Base-by-base conservation (phyloP, 2,797 vertebrate species). In the Amazonetta brasiliensis region DNA sequence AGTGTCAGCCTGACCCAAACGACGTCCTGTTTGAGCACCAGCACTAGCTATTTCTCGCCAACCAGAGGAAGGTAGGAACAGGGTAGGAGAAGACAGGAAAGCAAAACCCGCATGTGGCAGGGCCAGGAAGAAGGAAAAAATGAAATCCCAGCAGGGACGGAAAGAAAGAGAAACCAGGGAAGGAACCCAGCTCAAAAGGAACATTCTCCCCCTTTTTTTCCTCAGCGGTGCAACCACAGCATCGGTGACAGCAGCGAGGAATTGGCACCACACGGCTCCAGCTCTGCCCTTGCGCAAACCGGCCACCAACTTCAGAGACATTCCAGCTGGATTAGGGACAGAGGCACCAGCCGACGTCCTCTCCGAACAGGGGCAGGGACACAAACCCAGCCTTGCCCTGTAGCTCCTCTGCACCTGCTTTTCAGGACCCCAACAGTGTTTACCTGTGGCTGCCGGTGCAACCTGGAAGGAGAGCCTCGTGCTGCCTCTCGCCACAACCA, bases 161-260 rank as follows among this genome's bases (percentile, higher is more conserved):
- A 91, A 21, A 86, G n/a, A 88, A 90, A 67, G 55, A 90, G 33
- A 64, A 89, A 79, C 66, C 68, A 64, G 8, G 52, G 44, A 73
- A 79, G 78, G 89, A 87, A 85, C 10, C 41, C 21, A 80, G 50
- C 60, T 89, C 85, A 35, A 59, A 89, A 92, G 73, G 59, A 87
- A 84, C 68, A 66, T 87, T 95, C 94, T 89, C 84, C 75, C 62
- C 35, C 31, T 95, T 92, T 93, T 84, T 93, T 95, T 84, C 67
- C 71, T 89, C 56, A 59, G 90, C 72, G 71, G 25, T 68, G 55
- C 31, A 82, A 90, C 90, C 72, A 22, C 90, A 94, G 31, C 8
- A 44, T 54, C 88, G 76, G 44, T 46, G 76, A 90, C 87, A 90
- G 73, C 43, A 94, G 89, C 35, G 58, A 89, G 87, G 62, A 83